These are phyloP conservation scores for Sylvicola cinctus DNA, from an alignment of 2,888 invertebrate genomes.

Conservation along the genomic window DNA sequence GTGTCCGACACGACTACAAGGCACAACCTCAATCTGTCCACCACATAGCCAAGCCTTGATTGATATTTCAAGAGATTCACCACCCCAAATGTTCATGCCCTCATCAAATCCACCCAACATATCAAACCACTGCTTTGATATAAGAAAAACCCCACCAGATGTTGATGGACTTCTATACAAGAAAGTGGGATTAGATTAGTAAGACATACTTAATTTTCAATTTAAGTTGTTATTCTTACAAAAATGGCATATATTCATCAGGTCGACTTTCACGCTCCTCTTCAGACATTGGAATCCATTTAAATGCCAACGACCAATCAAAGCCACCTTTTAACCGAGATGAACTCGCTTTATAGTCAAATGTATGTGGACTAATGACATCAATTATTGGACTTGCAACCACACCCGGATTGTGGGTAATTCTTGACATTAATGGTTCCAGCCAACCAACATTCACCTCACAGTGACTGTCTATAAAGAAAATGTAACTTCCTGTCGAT, in stretches of 20 bases:
- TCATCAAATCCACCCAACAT: slow-evolving; percentile 22
- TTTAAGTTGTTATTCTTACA: slow-evolving; percentile 7
- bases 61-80: slow-evolving; percentile 24
- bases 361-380: slow-evolving; percentile 22
- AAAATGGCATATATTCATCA: slow-evolving; percentile 9
- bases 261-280: slow-evolving; percentile 9
- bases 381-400: slow-evolving; percentile 27
- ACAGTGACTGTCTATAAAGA: slow-evolving; percentile 26
- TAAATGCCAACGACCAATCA: slow-evolving; percentile 29
- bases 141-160: slow-evolving; percentile 22
- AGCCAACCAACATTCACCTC: slow-evolving; percentile 25
- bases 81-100: slow-evolving; percentile 24
- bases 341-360: slow-evolving; percentile 19
- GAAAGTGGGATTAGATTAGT: slow-evolving; percentile 1
- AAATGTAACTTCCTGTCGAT: slow-evolving; percentile 19
- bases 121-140: slow-evolving; percentile 22
- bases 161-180: slow-evolving; percentile 18
- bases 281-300: slow-evolving; percentile 21
- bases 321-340: slow-evolving; percentile 26
- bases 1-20: slow-evolving; percentile 26
- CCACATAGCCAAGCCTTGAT: slow-evolving; percentile 26
- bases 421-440: slow-evolving; percentile 22
- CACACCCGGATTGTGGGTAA: slow-evolving; percentile 10
- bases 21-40: slow-evolving; percentile 24
- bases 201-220: neutral